Conservation (phyloP, 2,797 vertebrate species). For the Anniella stebbinsi region DNA sequence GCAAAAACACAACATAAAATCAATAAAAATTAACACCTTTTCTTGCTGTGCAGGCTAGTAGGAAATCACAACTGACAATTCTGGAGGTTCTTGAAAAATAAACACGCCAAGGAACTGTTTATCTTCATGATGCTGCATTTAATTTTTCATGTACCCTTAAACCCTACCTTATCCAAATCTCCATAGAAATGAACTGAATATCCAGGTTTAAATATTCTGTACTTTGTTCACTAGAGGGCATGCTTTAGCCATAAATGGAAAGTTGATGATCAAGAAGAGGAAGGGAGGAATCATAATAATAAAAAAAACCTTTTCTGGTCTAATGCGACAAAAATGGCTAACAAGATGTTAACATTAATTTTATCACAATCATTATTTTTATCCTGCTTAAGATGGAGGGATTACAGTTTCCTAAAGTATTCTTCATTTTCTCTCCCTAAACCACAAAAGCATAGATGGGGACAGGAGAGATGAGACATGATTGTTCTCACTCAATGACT, state of each 20-base stretch:
- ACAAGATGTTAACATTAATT: constrained; percentile 58
- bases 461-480: background rate
- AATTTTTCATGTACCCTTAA: background rate
- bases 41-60: background rate
- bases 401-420: constrained; percentile 44
- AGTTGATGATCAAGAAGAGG: background rate
- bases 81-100: background rate
- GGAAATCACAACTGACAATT: background rate
- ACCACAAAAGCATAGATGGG: constrained; percentile 31
- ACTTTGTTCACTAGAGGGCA: constrained; percentile 77
- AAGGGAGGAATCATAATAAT: constrained; percentile 13
- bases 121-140: background rate
- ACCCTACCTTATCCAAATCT: fast-evolving
- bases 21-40: background rate
- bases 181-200: fast-evolving
- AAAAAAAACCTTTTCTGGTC: constrained; percentile 22
- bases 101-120: background rate
- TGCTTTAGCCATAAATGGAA: constrained; percentile 72
- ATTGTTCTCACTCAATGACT: background rate
- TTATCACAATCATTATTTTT: constrained; percentile 64
- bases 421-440: constrained; percentile 25
- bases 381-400: constrained; percentile 63
- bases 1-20: background rate
- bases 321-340: constrained; percentile 55
- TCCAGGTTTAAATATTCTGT: fast-evolving